phyloP scores from a whole-genome alignment of 2,888 invertebrate species.

The Callimorpha dominula region DNA sequence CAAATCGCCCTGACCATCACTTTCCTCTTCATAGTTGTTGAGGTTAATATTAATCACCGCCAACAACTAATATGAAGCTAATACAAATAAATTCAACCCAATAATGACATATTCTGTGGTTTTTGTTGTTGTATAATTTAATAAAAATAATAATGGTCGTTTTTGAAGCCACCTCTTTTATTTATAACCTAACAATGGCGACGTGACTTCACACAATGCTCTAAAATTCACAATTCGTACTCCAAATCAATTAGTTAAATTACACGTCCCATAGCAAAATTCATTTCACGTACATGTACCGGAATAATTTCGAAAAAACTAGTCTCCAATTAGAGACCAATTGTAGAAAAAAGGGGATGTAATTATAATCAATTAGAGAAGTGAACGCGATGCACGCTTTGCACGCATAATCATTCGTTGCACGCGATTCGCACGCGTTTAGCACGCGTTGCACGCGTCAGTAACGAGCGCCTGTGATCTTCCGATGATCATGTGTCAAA shows the following conservation, averaged over 20 bases:
- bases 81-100: no score
- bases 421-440: constrained; percentile 61
- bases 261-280: constrained; percentile 25
- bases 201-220: constrained; percentile 13
- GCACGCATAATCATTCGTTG: constrained; percentile 58
- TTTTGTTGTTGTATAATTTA: neutral
- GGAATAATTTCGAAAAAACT: constrained; percentile 46
- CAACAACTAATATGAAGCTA: no score
- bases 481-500: constrained; percentile 57
- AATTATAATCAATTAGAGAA: constrained; percentile 80
- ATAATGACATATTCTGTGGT: neutral
- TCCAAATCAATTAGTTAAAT: constrained; percentile 39
- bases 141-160: no score
- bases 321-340: constrained; percentile 55
- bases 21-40: no score
- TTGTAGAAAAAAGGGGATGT: constrained; percentile 54
- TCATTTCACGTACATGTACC: constrained; percentile 34
- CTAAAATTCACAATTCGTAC: constrained; percentile 18
- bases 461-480: constrained; percentile 72
- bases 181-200: constrained; percentile 13
- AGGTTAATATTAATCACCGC: no score
- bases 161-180: neutral
- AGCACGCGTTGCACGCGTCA: constrained; percentile 58
- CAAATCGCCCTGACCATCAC: no score
- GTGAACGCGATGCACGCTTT: constrained; percentile 58